Evolutionary conservation across 2,888 invertebrate species (phyloP), one percentile per base, ranked within the genome.

Genomic region (Ormia ochracea): DNA sequence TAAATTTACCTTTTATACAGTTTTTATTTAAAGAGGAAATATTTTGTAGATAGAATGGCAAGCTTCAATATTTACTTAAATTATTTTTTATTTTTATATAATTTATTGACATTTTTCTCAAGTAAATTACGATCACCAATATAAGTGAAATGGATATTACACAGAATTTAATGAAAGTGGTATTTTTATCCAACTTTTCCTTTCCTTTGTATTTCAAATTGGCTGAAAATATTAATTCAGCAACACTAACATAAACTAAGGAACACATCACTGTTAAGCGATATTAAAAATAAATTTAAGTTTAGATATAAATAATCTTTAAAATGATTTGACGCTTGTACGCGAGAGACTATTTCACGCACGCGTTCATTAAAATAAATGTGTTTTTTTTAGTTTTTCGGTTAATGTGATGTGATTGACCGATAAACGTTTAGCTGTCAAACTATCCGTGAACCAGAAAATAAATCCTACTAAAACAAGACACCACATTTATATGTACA

Each of bases 311-410:
- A 59, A 61, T 72, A 61, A 56, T 76, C 56, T 80, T 72, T 70
- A 56, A 68, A 76, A 68, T 28, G 56, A 69, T 73, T 69, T 76
- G 68, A 80, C 76, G 76, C 80, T 76, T 76, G 76, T 72, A 66
- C 31, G 33, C 59, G 50, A 76, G 36, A 66, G 23, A 36, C 26
- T 43, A 59, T 70, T 41, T 38, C 69, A 70, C 48, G 69, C 76
- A 69, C 56, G 56, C 69, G 69, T 77, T 58, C 14, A 63, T 70
- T 75, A 45, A 45, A 52, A 41, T 50, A 59, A 66, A 68, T 41
- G 5, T 43, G 10, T 21, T 50, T 17, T 41, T 50, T 54, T 36
- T 36, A 36, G 31, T 52, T 61, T 61, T 41, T 41, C 12, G 21
- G 43, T 43, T 48, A 48, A 63, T n/a, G 66, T 61, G 61, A 76